Base-by-base conservation (phyloP, 2,888 invertebrate genomes). In the Chalcosyrphus nemorum region DNA sequence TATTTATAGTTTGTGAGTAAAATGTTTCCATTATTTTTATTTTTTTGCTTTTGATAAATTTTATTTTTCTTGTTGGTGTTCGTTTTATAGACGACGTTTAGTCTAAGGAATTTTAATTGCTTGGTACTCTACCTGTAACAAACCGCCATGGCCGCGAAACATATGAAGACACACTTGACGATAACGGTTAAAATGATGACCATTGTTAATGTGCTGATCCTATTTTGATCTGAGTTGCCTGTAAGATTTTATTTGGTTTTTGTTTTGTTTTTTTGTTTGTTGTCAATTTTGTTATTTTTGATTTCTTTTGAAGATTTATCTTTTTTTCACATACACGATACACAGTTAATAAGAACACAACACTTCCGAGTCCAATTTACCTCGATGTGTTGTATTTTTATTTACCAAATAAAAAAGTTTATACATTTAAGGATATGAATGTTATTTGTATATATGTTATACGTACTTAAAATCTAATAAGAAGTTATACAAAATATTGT, bases 81-180 rank as follows among this genome's bases (percentile, higher is more conserved):
- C 66, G 35, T 72, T 81, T 76, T 17, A 38, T 15, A 50, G 32
- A 45, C 38, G 35, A 41, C 38, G 35, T 66, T 61, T 29, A 41
- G 47, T 70, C 57, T 75, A n/a, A n/a, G 57, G n/a, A 32, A 65
- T 29, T 50, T 47, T 76, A 56, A 87, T 90, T 90, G 90, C 90
- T 90, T 89, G 89, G 90, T 91, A 91, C 91, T 91, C 91, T 95
- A 97, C 97, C 97, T 97, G 97, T 97, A 97, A 95, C 97, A 97
- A 94, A 96, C 95, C 93, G 97, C 97, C 95, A 96, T 94, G 93
- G 96, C 94, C 93, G 97, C 96, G 95, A 97, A 97, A 95, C 96
- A 96, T 95, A 97, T 95, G 96, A 97, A 97, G 95, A 97, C 97
- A 92, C 95, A 95, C 92, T 95, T 97, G 93, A 97, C 97, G 93